These are phyloP conservation scores for Phalloptychus januarius DNA, from an alignment of 2,797 vertebrate genomes.

Conservation along the genomic window DNA sequence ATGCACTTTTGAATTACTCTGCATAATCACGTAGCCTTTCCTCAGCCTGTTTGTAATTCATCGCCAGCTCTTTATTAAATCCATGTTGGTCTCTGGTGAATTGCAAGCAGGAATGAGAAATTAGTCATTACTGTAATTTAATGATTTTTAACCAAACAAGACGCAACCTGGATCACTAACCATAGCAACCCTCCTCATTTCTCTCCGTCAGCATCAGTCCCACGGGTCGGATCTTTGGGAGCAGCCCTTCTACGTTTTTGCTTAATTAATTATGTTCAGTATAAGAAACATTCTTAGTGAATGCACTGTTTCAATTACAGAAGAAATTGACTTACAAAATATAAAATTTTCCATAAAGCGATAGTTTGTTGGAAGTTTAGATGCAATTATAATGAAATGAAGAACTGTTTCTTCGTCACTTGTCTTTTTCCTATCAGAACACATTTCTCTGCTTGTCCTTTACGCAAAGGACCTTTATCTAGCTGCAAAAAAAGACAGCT, in stretches of 20 bases:
- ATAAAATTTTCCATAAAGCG: constrained; percentile 55
- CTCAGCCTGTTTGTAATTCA: constrained; percentile 82
- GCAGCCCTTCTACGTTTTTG: constrained; percentile 74
- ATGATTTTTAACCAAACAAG: constrained; percentile 86
- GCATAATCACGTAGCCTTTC: constrained; percentile 79
- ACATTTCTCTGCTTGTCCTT: constrained; percentile 1
- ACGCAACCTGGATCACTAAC: constrained; percentile 76
- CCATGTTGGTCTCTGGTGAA: constrained; percentile 77
- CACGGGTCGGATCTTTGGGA: constrained; percentile 74
- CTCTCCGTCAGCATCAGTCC: constrained; percentile 52
- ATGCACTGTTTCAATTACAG: constrained; percentile 78
- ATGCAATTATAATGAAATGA: constrained; percentile 14
- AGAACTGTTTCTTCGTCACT: constrained; percentile 13
- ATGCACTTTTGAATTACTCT: constrained; percentile 84
- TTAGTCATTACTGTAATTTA: constrained; percentile 88
- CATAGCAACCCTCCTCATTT: constrained; percentile 46
- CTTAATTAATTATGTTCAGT: constrained; percentile 82
- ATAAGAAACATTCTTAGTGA: constrained; percentile 72
- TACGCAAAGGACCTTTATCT: constrained; percentile 12
- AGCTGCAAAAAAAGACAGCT: constrained; percentile 18
- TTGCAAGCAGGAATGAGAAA: constrained; percentile 82
- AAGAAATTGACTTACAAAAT: constrained; percentile 73
- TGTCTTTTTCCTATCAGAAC: background rate
- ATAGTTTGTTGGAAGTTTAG: constrained; percentile 43
- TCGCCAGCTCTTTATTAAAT: constrained; percentile 84